phyloP scores from a whole-genome alignment of 2,797 vertebrate genomes.

The Glossophaga mutica region DNA sequence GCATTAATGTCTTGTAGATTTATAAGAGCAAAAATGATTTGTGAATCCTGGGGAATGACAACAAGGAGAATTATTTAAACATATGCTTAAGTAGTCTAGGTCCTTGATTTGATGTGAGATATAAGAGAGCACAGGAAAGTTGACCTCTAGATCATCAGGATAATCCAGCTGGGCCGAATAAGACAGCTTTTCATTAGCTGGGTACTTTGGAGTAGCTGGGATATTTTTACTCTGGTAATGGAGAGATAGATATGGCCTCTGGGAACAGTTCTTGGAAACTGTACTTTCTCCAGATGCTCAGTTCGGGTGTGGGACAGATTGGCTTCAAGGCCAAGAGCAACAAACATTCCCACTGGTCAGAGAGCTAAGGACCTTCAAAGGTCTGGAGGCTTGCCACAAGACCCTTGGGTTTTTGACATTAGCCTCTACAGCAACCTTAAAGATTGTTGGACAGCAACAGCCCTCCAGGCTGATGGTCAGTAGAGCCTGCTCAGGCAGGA shows the following conservation, averaged over 20 bases:
- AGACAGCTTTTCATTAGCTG: constrained; percentile 70
- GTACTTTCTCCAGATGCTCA: constrained; percentile 73
- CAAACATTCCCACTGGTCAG: constrained; percentile 64
- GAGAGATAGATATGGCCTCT: constrained; percentile 69
- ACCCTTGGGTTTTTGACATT: constrained; percentile 52
- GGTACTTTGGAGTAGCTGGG: constrained; percentile 47
- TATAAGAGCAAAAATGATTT: constrained; percentile 59
- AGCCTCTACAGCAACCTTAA: constrained; percentile 17
- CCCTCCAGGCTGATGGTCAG: not conserved
- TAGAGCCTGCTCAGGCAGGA: not conserved
- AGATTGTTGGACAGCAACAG: constrained; percentile 31
- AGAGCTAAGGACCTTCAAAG: constrained; percentile 56
- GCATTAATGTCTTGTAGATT: constrained; percentile 60
- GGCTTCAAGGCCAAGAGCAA: constrained; percentile 70
- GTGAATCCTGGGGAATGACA: constrained; percentile 43
- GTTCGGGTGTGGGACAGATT: constrained; percentile 56
- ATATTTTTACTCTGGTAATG: constrained; percentile 74
- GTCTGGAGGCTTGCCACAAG: constrained; percentile 39
- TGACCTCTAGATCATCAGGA: constrained; percentile 53
- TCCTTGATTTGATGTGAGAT: constrained; percentile 40
- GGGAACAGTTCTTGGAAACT: constrained; percentile 71
- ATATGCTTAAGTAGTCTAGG: constrained; percentile 57
- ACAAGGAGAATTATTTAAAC: constrained; percentile 46
- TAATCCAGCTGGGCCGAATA: constrained; percentile 61
- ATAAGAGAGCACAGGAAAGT: constrained; percentile 15